These are phyloP conservation scores for Sclerurus mexicanus DNA, from an alignment of 2,113 vertebrate species.

Conservation along the genomic window DNA sequence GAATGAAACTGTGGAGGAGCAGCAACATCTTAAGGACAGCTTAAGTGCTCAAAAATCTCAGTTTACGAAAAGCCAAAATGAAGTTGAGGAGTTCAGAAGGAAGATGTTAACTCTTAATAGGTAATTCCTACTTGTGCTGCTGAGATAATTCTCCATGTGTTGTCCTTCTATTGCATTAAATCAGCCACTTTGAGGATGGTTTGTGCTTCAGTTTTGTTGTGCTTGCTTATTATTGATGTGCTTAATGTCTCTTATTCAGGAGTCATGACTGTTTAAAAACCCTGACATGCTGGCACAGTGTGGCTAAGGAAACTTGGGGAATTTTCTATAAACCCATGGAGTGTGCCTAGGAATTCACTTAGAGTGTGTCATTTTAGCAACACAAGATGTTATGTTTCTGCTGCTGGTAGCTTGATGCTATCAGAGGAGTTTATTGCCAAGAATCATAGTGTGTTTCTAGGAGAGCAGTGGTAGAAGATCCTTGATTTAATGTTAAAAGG, in stretches of 20 bases:
- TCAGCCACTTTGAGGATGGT: background rate
- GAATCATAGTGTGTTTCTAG: background rate
- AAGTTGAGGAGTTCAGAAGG: constrained; percentile 80
- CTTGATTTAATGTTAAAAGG: background rate
- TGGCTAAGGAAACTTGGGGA: background rate
- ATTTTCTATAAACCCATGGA: background rate
- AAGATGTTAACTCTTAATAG: constrained; percentile 74
- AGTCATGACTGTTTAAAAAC: background rate
- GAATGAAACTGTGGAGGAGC: constrained; percentile 72
- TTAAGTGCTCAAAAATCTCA: constrained; percentile 75
- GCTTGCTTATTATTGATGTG: background rate
- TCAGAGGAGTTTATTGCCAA: background rate
- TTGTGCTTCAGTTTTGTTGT: background rate
- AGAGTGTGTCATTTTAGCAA: background rate
- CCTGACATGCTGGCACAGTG: background rate
- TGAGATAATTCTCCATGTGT: background rate
- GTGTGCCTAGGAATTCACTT: background rate
- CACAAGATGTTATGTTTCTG: background rate
- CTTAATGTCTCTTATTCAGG: background rate
- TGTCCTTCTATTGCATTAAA: background rate
- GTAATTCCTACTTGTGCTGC: constrained; percentile 65
- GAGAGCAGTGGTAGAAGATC: background rate
- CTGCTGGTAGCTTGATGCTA: background rate
- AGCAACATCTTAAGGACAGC: constrained; percentile 72
- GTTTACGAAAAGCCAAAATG: constrained; percentile 70